phyloP scores from a whole-genome alignment of 2,113 vertebrate genomes.

The Psilopogon haemacephalus region DNA sequence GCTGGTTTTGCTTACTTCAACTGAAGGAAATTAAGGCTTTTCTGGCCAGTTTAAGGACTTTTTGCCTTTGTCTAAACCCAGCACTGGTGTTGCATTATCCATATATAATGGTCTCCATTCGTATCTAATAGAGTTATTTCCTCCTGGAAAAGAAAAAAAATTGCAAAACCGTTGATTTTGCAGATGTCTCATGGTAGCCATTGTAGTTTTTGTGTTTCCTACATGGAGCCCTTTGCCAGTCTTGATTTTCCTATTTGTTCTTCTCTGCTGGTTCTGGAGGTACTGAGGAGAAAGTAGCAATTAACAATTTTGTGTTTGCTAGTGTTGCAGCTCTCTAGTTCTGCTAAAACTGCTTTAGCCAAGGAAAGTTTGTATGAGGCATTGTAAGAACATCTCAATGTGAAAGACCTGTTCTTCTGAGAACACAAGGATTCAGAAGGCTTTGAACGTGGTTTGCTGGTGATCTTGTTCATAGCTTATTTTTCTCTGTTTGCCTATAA shows the following conservation, averaged over 20 bases:
- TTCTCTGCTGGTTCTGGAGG: background rate
- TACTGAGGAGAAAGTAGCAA: background rate
- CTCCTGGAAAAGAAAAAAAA: background rate
- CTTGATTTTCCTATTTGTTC: background rate
- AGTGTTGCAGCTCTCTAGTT: background rate
- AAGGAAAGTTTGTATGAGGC: background rate
- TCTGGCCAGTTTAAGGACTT: background rate
- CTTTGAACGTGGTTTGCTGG: background rate
- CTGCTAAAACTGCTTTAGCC: background rate
- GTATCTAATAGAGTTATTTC: background rate
- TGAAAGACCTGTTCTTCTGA: background rate
- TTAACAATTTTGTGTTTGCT: background rate
- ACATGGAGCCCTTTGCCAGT: background rate
- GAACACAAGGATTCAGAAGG: background rate
- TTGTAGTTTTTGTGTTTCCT: background rate
- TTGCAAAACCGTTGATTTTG: background rate
- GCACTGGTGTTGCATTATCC: background rate
- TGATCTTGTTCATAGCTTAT: background rate
- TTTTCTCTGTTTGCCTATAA: background rate
- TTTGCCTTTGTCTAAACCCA: background rate
- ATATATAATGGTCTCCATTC: background rate
- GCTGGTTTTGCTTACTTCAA: background rate
- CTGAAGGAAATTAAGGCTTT: background rate
- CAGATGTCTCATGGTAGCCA: background rate
- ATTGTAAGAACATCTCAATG: background rate